Conservation (phyloP, 2,797 vertebrate genomes). For the Pantherophis alleghaniensis region DNA sequence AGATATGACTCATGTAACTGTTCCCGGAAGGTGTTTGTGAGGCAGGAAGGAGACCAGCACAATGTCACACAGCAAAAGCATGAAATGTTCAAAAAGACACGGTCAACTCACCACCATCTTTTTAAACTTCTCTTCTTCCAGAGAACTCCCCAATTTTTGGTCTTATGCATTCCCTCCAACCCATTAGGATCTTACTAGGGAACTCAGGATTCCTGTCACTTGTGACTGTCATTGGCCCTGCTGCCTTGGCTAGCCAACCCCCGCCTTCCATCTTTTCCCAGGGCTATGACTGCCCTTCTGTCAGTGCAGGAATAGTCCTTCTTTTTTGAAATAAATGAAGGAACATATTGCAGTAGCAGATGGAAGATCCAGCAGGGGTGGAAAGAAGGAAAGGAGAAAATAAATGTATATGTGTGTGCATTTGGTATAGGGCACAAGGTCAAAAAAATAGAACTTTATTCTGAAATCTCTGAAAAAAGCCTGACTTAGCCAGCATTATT, state of each 20-base stretch:
- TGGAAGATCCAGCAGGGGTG: constrained; percentile 4
- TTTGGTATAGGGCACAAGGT: constrained; percentile 1
- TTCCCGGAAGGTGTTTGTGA: neutral
- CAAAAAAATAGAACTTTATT: neutral
- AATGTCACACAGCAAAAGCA: neutral
- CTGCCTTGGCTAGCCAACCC: neutral
- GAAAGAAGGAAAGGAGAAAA: neutral
- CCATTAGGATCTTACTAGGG: neutral
- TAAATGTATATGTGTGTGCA: neutral
- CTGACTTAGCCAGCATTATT: neutral
- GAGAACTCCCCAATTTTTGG: neutral
- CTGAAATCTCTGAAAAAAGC: neutral
- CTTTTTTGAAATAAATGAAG: neutral
- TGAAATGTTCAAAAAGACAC: neutral
- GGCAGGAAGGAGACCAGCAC: neutral
- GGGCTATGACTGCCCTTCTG: neutral
- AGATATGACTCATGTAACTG: neutral
- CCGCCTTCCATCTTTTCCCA: no score
- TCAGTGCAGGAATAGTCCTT: neutral
- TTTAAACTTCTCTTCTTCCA: neutral
- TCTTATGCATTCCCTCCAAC: neutral
- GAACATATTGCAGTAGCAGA: constrained; percentile 11
- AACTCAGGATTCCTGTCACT: neutral
- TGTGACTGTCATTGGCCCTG: neutral
- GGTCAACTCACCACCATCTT: neutral